Conservation (phyloP, 2,797 vertebrate genomes). For the Lutjanus argentimaculatus region DNA sequence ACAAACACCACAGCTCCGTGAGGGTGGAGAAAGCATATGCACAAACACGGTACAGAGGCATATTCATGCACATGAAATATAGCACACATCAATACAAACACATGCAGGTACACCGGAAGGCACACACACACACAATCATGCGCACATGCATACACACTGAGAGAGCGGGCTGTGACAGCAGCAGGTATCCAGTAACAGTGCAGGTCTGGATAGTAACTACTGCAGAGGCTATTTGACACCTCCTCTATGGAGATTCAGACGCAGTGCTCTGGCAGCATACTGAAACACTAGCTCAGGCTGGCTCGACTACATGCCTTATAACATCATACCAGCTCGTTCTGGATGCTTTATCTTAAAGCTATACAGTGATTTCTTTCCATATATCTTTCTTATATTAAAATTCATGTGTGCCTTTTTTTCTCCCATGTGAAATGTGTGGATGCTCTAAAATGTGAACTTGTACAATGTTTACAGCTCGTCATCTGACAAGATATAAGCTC, state of each 20-base stretch:
- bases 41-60: constrained; percentile 7
- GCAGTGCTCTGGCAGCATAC: constrained; percentile 55
- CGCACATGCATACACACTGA: constrained; percentile 31
- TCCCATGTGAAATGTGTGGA: not conserved
- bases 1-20: not conserved
- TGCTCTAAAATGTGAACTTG: not conserved
- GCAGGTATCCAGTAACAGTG: constrained; percentile 65
- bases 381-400: not conserved
- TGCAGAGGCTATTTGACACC: constrained; percentile 79
- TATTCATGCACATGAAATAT: constrained; percentile 25
- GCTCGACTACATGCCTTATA: constrained; percentile 12
- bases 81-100: constrained; percentile 27
- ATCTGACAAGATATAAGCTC: constrained; percentile 8
- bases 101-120: constrained; percentile 8
- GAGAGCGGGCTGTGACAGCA: constrained; percentile 31
- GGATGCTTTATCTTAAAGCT: constrained; percentile 2
- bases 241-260: constrained; percentile 58
- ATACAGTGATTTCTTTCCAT: not conserved
- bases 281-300: constrained; percentile 45
- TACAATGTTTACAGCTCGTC: not conserved
- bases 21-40: not conserved
- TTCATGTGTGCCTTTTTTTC: not conserved
- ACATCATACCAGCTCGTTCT: constrained; percentile 15
- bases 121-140: not conserved
- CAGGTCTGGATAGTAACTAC: constrained; percentile 57